A percentile compares a stretch with the other conserved stretches of the same genome.
These are phyloP conservation scores for Sphinx pinastri DNA, from an alignment of 2,888 invertebrate genomes.

Conservation along the genomic window DNA sequence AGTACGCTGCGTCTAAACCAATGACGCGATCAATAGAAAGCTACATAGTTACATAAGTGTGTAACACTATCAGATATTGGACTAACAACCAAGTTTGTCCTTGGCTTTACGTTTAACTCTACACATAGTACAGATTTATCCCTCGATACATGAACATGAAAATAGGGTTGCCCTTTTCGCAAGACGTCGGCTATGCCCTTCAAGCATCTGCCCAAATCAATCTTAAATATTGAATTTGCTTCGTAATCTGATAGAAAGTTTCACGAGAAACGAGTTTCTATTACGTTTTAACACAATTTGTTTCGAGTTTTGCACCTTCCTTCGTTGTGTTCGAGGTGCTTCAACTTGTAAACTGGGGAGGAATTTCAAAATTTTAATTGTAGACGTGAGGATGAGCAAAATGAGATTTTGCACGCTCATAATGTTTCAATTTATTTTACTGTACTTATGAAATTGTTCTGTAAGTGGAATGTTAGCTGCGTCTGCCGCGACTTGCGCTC, in stretches of 20 bases:
- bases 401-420: constrained; percentile 48
- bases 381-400: constrained; percentile 58
- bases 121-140: constrained; percentile 15
- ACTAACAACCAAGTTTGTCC: constrained; percentile 2
- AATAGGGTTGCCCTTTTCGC: constrained; percentile 54
- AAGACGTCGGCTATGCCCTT: constrained; percentile 60
- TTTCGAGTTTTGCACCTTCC: constrained; percentile 78
- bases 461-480: constrained; percentile 24
- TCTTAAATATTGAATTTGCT: constrained; percentile 83
- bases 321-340: constrained; percentile 54
- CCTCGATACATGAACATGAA: constrained; percentile 17
- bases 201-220: constrained; percentile 81
- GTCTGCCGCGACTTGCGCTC: constrained; percentile 19
- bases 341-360: constrained; percentile 60
- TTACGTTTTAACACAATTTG: constrained; percentile 83
- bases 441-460: constrained; percentile 29
- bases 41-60: too few species aligned
- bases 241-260: constrained; percentile 81
- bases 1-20: too few species aligned
- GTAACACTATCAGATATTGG: background rate
- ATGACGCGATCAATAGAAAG: too few species aligned
- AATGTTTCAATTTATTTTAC: constrained; percentile 35
- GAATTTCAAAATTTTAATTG: constrained; percentile 69
- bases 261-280: constrained; percentile 81
- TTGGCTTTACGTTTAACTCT: background rate